Base-by-base conservation (phyloP, 1,140 invertebrate species). In the Wiebesia pumilae region DNA sequence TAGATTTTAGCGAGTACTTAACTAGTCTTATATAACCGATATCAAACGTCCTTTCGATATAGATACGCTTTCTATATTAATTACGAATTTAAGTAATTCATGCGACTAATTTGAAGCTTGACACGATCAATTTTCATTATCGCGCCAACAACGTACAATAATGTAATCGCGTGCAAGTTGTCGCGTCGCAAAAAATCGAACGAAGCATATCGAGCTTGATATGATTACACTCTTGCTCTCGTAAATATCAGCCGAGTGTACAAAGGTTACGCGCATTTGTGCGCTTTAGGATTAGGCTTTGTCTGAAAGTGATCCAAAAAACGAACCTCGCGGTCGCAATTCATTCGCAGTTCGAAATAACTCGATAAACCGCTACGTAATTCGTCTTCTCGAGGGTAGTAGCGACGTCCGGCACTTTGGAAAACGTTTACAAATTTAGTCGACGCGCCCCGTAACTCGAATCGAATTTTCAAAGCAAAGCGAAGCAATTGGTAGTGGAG, bases 381-480 rank as follows among this genome's bases (percentile, higher is more conserved):
- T 69, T 69, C 67, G 27, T 69, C 67, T 69, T 69, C 33, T 38
- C 27, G 58, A 27, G 58, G 21, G 24, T 27, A 27, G 27, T 3
- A 71, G 33, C 21, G 77, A 4, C 24, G 40, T 30, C 24, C 51
- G 51, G 51, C 24, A 62, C 21, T 62, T 62, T 62, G 2, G 27
- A 35, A 51, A 58, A 58, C 27, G 16, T n/a, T 33, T 58, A 43
- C 38, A 43, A 75, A 75, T 21, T 6, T n/a, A 33, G 4, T 24
- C 33, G 38, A 2, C 38, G 24, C 21, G 77, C 6, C 43, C 1
- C 1, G 27, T 24, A 24, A 3, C 38, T 78, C 30, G 27, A 62
- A 84, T 78, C 33, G 51, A 84, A 84, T 84, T 84, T 77, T 12
- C 33, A 84, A 78, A 84, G 38, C n/a, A 21, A 33, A 62, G 21